Evolutionary conservation across 2,888 invertebrate species (phyloP).

Genomic region (Leptinotarsa haldemani): DNA sequence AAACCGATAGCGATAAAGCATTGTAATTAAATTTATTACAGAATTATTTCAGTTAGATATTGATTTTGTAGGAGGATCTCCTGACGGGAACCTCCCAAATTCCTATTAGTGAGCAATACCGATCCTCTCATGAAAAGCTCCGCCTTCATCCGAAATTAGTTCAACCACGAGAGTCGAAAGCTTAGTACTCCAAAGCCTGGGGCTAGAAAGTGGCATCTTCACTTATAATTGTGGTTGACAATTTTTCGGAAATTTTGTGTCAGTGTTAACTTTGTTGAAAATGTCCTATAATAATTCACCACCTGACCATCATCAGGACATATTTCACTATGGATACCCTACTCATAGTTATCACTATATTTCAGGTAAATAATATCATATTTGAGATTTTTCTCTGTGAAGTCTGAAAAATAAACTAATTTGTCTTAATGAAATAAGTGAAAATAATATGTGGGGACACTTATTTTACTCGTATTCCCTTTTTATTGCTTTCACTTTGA

Average conservation of each 20-base stretch:
- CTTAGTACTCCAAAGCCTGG: conserved; percentile 48
- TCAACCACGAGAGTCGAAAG: conserved; percentile 46
- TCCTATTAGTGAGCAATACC: conserved; percentile 46
- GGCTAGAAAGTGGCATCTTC: conserved; percentile 43
- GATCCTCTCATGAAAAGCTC: conserved; percentile 39
- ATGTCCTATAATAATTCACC: conserved; percentile 61
- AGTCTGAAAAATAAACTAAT: not conserved
- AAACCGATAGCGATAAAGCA: conserved; percentile 25
- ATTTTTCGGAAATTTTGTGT: conserved; percentile 14
- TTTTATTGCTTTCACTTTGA: conserved; percentile 1
- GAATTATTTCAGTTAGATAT: conserved; percentile 37
- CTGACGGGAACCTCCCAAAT: conserved; percentile 48
- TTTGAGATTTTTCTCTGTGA: too few relatives aligned
- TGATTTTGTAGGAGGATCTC: conserved; percentile 48
- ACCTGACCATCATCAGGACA: conserved; percentile 57
- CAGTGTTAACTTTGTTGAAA: conserved; percentile 20
- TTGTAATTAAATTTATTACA: conserved; percentile 30
- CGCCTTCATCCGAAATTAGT: conserved; percentile 50
- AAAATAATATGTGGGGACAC: conserved; percentile 24
- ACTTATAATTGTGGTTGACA: conserved; percentile 28
- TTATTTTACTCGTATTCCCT: conserved; percentile 20
- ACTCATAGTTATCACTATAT: conserved; percentile 58
- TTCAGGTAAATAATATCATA: conserved; percentile 51
- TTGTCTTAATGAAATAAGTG: conserved; percentile 22
- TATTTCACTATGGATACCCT: conserved; percentile 59